Evolutionary conservation across 2,888 invertebrate genomes (phyloP).

Genomic region (Caenorhabditis becei): DNA sequence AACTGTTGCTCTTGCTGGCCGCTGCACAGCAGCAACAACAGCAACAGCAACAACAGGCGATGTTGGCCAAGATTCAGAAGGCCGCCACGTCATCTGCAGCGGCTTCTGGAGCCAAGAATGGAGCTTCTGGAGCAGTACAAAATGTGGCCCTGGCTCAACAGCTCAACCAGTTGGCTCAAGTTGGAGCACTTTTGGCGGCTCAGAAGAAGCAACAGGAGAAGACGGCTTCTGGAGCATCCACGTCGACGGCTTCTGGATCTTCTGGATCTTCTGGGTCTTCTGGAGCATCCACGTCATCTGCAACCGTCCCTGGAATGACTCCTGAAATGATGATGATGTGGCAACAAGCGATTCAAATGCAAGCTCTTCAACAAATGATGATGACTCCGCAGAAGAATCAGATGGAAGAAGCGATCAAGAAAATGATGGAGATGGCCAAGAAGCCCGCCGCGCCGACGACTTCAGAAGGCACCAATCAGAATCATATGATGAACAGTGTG

Average conservation of each 20-base stretch:
- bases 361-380: conserved; percentile 33
- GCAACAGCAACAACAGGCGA: conserved; percentile 17
- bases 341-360: conserved; percentile 42
- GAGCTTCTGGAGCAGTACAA: background rate
- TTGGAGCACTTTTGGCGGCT: conserved; percentile 24
- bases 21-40: conserved; percentile 53
- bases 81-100: background rate
- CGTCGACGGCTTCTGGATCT: background rate
- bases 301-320: background rate
- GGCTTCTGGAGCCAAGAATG: conserved; percentile 2
- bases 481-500: conserved; percentile 41
- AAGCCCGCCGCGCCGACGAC: too few species aligned
- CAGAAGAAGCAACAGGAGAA: conserved; percentile 4
- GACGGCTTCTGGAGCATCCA: too few species aligned
- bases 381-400: conserved; percentile 22
- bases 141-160: conserved; percentile 24
- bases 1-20: conserved; percentile 60
- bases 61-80: conserved; percentile 22
- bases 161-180: conserved; percentile 29
- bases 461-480: too few species aligned
- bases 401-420: conserved; percentile 51
- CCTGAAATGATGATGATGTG: conserved; percentile 49
- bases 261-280: background rate
- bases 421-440: conserved; percentile 49
- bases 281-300: conserved; percentile 4